Percentiles rank a stretch among this genome's conserved stretches.
Conservation (phyloP, 1,140 invertebrate genomes). For the Neuroterus valhalla region DNA sequence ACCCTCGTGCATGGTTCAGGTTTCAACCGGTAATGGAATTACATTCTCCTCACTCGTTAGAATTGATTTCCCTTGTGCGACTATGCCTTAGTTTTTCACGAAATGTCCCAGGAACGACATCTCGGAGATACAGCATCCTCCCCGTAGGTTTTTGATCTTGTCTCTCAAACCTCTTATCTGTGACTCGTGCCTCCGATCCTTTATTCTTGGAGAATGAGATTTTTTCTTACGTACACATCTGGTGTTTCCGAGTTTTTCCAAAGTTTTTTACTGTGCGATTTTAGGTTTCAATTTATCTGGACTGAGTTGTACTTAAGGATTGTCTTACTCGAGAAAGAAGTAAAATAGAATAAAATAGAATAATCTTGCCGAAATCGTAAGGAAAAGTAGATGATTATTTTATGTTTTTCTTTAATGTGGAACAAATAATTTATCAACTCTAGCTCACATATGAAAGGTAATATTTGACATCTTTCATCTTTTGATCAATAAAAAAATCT, state of each 20-base stretch:
- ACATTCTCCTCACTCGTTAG: slow-evolving; percentile 52
- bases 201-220: neutral
- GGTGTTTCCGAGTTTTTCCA: neutral
- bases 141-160: slow-evolving; percentile 46
- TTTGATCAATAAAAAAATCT: no score
- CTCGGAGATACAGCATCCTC: slow-evolving; percentile 34
- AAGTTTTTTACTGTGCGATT: slow-evolving; percentile 8
- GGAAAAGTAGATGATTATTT: no score
- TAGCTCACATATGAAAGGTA: no score
- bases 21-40: slow-evolving; percentile 73
- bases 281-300: neutral
- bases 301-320: neutral
- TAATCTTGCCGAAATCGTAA: no score
- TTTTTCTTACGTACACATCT: neutral
- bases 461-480: no score
- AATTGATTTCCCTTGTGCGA: slow-evolving; percentile 62
- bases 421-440: no score
- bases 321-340: neutral
- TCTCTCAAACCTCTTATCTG: neutral
- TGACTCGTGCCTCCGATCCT: slow-evolving; percentile 1
- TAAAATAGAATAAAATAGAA: neutral
- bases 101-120: slow-evolving; percentile 56
- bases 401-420: no score
- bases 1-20: slow-evolving; percentile 56
- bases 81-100: slow-evolving; percentile 47